Base-by-base conservation (phyloP, 2,797 vertebrate genomes). In the Cheirogaleus major region DNA sequence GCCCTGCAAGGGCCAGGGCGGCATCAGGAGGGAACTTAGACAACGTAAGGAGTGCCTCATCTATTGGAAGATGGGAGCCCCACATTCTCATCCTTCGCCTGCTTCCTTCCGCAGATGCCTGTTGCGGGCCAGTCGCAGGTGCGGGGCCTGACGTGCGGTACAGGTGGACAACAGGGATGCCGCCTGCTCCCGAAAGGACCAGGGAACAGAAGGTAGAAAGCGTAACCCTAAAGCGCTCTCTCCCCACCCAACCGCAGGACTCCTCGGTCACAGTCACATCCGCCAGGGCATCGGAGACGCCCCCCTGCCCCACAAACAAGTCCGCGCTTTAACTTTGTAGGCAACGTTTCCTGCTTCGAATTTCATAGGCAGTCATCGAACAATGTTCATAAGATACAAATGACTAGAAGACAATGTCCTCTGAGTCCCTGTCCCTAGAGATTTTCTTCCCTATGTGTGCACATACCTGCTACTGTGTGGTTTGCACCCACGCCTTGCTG, bases 231-330 rank as follows among this genome's bases (percentile, higher is more conserved):
- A n/a, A 35, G 15, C 17, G 7, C 63, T n/a, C 17, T 67, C 32
- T 67, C n/a, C 17, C 8, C 0, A 0, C 63, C 7, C 1, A 8
- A 13, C 5, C 4, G 3, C 75, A 55, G 32, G 23, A 41, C 25
- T 52, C 48, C 20, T 2, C 6, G 3, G 32, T 10, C 45, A 50
- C 23, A 59, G 57, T 59, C 25, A 59, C 20, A 35, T 50, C 83
- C 22, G 13, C 65, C 17, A 59, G 0, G 6, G 4, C 23, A 41
- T 70, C 15, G 9, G 50, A 70, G 30, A 32, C 27, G 11, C 20
- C 50, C 70, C 65, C 17, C 5, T 30, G 5, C 2, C 81, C 22
- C 20, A 35, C 30, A 11, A 52, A 27, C 25, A 32, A 30, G 27
- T 27, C 9, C 15, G 17, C 8, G 7, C 35, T 72, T 57, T 32